Base-by-base conservation (phyloP, 1,140 invertebrate species). In the Panonychus citri region DNA sequence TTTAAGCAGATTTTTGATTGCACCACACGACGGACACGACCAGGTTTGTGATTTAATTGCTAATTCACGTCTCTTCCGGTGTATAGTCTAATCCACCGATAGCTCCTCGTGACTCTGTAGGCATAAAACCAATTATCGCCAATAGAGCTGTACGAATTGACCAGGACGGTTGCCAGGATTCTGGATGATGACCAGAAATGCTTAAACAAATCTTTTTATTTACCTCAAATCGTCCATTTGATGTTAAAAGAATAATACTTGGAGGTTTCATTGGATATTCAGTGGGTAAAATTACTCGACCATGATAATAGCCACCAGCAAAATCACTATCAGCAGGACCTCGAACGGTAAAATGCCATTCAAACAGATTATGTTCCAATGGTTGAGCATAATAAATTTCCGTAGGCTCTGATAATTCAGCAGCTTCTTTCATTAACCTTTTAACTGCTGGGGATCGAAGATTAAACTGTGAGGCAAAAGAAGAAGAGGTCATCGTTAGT, bases 251-350 rank as follows among this genome's bases (percentile, higher is more conserved):
- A 62, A 95, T 89, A 61, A 96, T 89, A 68, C 86, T 87, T 5
- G 90, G 91, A 55, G 91, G 91, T 73, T 94, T 91, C 89, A 95
- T 93, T 3, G 91, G 91, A 71, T 96, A 96, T 63, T 96, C 88
- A 27, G 83, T 77, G 1, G 77, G 78, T 54, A 96, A 72, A 53
- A 91, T 71, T 67, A 96, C 94, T 62, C 89, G 75, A 26, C 84
- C 88, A 71, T 93, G 88, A 68, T 91, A 93, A 58, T 89, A 73
- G 37, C 88, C 88, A 57, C 79, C 81, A 62, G 85, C 82, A 72
- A 90, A 94, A 46, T 90, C 87, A 0, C 83, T 81, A 4, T 81
- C 82, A 34, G 76, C 75, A 27, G 87, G 85, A 15, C 89, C 89
- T 66, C 82, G 74, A 10, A 95, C 80, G 0, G 90, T 95, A 69